A percentile compares a stretch with the other conserved stretches of the same genome.
These are phyloP conservation scores for Pelecanoides urinatrix DNA, from an alignment of 2,113 vertebrate species.

Conservation along the genomic window DNA sequence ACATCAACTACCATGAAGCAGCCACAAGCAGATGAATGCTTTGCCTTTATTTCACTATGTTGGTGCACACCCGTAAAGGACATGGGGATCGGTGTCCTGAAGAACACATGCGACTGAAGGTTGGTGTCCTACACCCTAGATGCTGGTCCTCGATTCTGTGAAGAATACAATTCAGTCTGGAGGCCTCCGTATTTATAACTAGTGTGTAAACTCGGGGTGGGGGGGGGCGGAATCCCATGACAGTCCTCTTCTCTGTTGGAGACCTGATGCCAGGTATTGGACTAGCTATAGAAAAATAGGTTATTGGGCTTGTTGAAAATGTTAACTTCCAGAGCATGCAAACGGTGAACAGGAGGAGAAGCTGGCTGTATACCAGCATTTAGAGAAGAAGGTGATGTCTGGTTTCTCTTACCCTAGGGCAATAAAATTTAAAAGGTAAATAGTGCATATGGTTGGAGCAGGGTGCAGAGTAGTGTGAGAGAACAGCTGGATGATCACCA, in stretches of 20 bases:
- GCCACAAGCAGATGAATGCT: background rate
- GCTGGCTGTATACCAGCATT: background rate
- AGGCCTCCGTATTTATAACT: background rate
- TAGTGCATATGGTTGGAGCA: background rate
- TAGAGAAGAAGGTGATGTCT: background rate
- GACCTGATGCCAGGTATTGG: background rate
- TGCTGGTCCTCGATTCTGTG: background rate
- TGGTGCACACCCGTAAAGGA: background rate
- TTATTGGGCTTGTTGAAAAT: background rate
- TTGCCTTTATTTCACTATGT: background rate
- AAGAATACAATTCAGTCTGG: background rate
- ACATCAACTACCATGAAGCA: background rate
- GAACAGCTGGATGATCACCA: background rate
- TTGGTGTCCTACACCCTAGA: background rate
- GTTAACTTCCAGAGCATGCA: background rate
- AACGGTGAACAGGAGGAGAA: background rate
- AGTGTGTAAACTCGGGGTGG: background rate
- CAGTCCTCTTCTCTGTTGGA: background rate
- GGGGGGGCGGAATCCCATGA: no score
- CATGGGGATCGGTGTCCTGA: background rate
- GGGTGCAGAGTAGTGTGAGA: background rate
- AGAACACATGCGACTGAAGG: rapidly evolving
- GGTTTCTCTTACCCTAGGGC: background rate
- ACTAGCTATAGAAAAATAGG: background rate
- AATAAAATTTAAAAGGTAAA: conserved; percentile 8